Evolutionary conservation across 2,888 invertebrate species (phyloP).

Genomic region (Synanthedon andrenaeformis): DNA sequence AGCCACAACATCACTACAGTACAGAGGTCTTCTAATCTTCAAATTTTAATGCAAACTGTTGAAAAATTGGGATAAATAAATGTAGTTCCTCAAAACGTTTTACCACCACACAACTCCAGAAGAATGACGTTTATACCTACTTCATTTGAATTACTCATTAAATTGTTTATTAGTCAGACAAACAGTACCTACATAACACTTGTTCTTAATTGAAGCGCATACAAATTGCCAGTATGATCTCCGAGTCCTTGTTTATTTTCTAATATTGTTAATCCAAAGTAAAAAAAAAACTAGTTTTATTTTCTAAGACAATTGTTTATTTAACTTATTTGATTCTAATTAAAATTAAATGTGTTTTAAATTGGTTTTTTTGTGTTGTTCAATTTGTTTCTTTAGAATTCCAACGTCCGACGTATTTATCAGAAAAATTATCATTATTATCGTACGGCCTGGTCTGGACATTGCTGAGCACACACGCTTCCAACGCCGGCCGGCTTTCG

Average conservation of each 20-base stretch:
- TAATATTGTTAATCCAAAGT: not conserved
- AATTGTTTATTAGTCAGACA: constrained; percentile 56
- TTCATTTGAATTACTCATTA: constrained; percentile 58
- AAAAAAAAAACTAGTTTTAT: not conserved
- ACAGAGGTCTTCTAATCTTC: too few relatives aligned
- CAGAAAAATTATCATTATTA: constrained; percentile 40
- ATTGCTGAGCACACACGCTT: constrained; percentile 51
- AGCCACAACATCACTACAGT: constrained; percentile 4
- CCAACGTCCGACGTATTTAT: constrained; percentile 4
- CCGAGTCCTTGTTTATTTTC: not conserved
- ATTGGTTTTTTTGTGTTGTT: constrained; percentile 2
- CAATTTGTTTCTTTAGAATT: not conserved
- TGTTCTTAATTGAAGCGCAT: constrained; percentile 56
- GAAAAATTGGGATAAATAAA: not conserved
- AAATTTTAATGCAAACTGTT: too few relatives aligned
- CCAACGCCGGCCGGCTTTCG: constrained; percentile 60
- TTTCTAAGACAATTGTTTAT: constrained; percentile 11
- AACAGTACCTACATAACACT: constrained; percentile 26
- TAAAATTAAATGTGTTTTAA: constrained; percentile 8
- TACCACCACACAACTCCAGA: constrained; percentile 17
- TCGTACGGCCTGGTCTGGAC: constrained; percentile 60
- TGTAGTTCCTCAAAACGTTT: constrained; percentile 18
- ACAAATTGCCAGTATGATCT: constrained; percentile 29
- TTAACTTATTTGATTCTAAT: constrained; percentile 1
- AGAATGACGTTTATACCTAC: constrained; percentile 35